Percentiles rank a stretch among this genome's conserved stretches.
Evolutionary conservation across 2,888 invertebrate genomes (phyloP).

Genomic region (Cepaea hortensis): DNA sequence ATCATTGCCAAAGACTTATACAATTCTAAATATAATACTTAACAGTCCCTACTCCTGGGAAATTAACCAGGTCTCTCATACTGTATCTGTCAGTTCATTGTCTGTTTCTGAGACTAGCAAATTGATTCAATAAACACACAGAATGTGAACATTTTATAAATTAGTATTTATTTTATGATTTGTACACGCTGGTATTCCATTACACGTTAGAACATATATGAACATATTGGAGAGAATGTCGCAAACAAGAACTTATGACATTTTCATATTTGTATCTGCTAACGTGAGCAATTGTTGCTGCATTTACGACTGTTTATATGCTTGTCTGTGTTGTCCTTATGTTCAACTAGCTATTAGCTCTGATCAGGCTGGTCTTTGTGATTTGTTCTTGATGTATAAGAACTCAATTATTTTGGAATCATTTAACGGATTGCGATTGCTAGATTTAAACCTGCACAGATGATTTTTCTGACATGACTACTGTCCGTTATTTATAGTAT

Average conservation of each 20-base stretch:
- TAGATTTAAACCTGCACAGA: conserved; percentile 1
- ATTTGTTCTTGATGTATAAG: conserved; percentile 3
- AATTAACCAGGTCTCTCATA: background rate
- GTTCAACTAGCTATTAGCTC: conserved; percentile 30
- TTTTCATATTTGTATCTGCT: conserved; percentile 32
- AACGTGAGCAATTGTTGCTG: too few species aligned
- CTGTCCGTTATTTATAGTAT: conserved; percentile 2
- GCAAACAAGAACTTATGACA: conserved; percentile 18
- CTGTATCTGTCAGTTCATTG: too few species aligned
- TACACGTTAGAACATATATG: background rate
- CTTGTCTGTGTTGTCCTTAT: background rate
- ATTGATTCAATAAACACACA: too few species aligned
- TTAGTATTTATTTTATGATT: too few species aligned
- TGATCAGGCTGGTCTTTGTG: conserved; percentile 15
- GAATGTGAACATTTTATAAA: too few species aligned
- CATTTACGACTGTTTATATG: background rate
- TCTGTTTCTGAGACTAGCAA: too few species aligned
- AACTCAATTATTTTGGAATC: conserved; percentile 13
- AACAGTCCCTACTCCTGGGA: background rate
- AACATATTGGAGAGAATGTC: background rate
- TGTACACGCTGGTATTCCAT: background rate
- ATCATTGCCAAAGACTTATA: conserved; percentile 1
- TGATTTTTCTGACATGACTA: conserved; percentile 10
- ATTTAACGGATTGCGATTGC: conserved; percentile 1
- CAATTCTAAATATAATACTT: background rate